Conservation (phyloP, 2,113 vertebrate genomes). For the Coturnix japonica region DNA sequence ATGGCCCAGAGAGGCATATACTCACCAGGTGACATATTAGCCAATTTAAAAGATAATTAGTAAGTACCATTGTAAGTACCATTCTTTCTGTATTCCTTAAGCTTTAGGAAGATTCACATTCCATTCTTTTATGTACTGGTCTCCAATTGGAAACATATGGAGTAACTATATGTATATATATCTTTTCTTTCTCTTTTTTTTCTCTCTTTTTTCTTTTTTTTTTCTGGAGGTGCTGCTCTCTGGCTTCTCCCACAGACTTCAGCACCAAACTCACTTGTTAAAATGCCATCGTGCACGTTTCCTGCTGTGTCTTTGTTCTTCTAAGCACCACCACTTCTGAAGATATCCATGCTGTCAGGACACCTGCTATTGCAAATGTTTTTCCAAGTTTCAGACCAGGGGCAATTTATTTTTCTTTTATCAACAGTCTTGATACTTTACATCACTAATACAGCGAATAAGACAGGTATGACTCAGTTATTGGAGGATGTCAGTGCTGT, state of each 20-base stretch:
- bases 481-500: background rate
- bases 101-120: conserved; percentile 35
- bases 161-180: background rate
- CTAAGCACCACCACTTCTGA: background rate
- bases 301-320: background rate
- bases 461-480: background rate
- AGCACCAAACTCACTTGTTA: background rate
- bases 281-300: background rate
- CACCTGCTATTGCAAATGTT: background rate
- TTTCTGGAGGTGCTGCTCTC: background rate
- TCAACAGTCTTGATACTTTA: background rate
- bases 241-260: background rate
- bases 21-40: conserved; percentile 67
- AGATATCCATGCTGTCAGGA: background rate
- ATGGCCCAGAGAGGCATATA: conserved; percentile 38
- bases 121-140: background rate
- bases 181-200: background rate
- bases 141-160: conserved; percentile 10
- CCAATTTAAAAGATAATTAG: conserved; percentile 64
- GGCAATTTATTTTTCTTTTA: background rate
- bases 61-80: conserved; percentile 3
- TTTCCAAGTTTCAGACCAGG: background rate
- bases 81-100: conserved; percentile 23
- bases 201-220: background rate
- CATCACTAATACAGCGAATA: background rate